Conservation (phyloP, 2,797 vertebrate species). For the Thunnus albacares region DNA sequence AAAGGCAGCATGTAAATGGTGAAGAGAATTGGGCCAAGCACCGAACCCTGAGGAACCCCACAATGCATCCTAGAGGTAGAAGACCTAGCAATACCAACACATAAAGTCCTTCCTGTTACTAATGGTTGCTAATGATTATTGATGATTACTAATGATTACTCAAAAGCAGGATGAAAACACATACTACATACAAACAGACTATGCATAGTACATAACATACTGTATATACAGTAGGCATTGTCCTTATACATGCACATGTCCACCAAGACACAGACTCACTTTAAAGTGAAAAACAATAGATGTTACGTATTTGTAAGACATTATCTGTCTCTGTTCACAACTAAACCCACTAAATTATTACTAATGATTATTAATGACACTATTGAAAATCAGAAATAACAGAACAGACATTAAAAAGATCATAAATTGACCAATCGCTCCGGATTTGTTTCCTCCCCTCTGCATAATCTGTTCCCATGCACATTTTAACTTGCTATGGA, state of each 20-base stretch:
- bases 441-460: constrained; percentile 26
- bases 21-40: no score
- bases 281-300: constrained; percentile 29
- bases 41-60: no score
- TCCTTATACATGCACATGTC: neutral
- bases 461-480: constrained; percentile 11
- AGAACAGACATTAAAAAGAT: constrained; percentile 32
- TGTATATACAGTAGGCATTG: neutral
- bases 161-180: neutral
- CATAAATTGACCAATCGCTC: constrained; percentile 17
- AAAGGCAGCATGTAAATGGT: no score
- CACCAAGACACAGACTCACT: neutral
- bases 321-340: constrained; percentile 14
- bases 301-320: constrained; percentile 2
- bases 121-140: no score
- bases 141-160: neutral
- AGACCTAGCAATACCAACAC: no score
- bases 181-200: neutral
- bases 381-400: constrained; percentile 15
- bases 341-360: constrained; percentile 37
- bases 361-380: neutral
- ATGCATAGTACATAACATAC: no score
- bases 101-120: no score
- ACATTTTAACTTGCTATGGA: constrained; percentile 39
- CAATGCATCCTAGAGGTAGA: no score